These are phyloP conservation scores for Drosophila merina DNA, from an alignment of 2,888 invertebrate species.

Conservation along the genomic window DNA sequence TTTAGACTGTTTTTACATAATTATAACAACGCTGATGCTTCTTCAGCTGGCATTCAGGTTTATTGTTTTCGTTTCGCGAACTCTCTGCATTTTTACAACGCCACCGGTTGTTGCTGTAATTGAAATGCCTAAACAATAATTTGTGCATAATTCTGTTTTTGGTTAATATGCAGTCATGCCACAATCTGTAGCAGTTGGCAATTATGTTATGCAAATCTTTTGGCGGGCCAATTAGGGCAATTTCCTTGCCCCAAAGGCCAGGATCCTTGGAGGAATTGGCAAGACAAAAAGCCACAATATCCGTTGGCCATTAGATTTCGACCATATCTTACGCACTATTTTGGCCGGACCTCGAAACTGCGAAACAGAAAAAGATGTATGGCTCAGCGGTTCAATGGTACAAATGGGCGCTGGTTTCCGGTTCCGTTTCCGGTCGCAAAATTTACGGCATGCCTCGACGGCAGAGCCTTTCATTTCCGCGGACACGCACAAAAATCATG, in stretches of 20 bases:
- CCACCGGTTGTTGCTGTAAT: slow-evolving; percentile 64
- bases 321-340: slow-evolving; percentile 61
- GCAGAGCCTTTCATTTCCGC: slow-evolving; percentile 60
- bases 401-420: slow-evolving; percentile 78
- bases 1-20: slow-evolving; percentile 79
- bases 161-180: slow-evolving; percentile 68
- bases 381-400: slow-evolving; percentile 47
- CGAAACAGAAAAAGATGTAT: slow-evolving; percentile 53
- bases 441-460: slow-evolving; percentile 62
- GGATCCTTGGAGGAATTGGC: slow-evolving; percentile 45
- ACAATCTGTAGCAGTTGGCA: slow-evolving; percentile 48
- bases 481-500: slow-evolving; percentile 49
- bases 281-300: slow-evolving; percentile 73
- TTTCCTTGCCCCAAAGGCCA: slow-evolving; percentile 48
- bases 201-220: slow-evolving; percentile 71
- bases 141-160: slow-evolving; percentile 77
- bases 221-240: slow-evolving; percentile 61
- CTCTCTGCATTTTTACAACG: slow-evolving; percentile 14
- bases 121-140: slow-evolving; percentile 80
- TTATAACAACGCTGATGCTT: slow-evolving; percentile 71
- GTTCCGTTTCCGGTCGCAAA: slow-evolving; percentile 62
- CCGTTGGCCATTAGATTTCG: slow-evolving; percentile 72
- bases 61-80: slow-evolving; percentile 42
- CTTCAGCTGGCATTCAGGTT: slow-evolving; percentile 46
- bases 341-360: slow-evolving; percentile 39